phyloP scores from a whole-genome alignment of 1,140 invertebrate genomes.

The Mactra quadrangularis region DNA sequence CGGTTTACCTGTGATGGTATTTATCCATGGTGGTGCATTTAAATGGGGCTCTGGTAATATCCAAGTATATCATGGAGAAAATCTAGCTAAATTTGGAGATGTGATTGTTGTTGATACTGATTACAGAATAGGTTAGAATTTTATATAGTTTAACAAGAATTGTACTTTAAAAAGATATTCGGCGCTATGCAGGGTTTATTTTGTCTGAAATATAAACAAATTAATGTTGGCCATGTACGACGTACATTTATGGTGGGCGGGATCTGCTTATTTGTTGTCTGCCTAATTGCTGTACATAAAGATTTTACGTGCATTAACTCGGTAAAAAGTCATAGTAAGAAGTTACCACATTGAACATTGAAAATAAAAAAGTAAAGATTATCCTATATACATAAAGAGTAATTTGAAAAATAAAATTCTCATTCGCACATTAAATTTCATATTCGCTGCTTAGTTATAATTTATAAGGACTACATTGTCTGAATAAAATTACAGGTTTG shows the following conservation, averaged over 20 bases:
- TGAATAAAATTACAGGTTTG: constrained; percentile 1
- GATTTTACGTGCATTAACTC: background rate
- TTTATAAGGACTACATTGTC: no score
- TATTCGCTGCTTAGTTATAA: no score
- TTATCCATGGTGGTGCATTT: constrained; percentile 98
- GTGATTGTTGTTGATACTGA: constrained; percentile 97
- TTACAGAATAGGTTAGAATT: constrained; percentile 90
- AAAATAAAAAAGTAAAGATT: no score
- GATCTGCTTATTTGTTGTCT: background rate
- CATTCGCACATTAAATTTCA: no score
- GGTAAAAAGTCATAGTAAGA: no score
- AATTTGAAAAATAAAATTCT: no score
- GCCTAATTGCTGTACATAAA: no score
- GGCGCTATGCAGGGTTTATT: no score
- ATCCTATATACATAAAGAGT: no score
- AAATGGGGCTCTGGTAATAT: constrained; percentile 91
- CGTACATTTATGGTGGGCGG: background rate
- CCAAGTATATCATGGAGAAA: constrained; percentile 94
- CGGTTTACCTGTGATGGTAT: constrained; percentile 92
- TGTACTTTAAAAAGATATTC: no score
- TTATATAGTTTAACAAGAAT: background rate
- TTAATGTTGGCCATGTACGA: background rate
- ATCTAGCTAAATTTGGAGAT: constrained; percentile 88
- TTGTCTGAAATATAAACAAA: no score
- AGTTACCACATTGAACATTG: no score